A percentile compares a stretch with the other conserved stretches of the same genome.
Conservation (phyloP, 1,140 invertebrate species). For the Leptoteleia sp. region DNA sequence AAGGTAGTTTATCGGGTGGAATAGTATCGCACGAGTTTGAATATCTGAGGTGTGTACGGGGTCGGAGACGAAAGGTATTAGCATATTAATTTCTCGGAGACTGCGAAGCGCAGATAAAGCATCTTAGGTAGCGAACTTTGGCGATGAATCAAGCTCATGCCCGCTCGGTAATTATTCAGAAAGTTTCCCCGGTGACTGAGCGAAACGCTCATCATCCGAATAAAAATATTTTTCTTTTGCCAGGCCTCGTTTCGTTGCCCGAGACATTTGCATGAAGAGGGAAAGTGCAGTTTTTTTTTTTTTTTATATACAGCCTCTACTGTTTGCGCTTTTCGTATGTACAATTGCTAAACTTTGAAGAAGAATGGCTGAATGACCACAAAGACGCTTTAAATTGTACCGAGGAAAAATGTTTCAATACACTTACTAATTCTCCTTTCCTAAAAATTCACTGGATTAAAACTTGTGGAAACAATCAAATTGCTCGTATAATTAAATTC, state of each 20-base stretch:
- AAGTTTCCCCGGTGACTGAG: slow-evolving; percentile 72
- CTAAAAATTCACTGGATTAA: too few species aligned
- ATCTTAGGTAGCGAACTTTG: slow-evolving; percentile 81
- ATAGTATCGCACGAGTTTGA: slow-evolving; percentile 58
- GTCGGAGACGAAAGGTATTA: slow-evolving; percentile 76
- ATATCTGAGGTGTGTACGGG: slow-evolving; percentile 66
- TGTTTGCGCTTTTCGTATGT: slow-evolving; percentile 11
- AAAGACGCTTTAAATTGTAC: too few species aligned
- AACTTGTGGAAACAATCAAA: too few species aligned
- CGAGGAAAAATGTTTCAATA: too few species aligned
- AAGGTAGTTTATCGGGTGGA: slow-evolving; percentile 42
- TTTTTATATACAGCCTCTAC: slow-evolving; percentile 15
- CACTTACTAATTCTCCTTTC: too few species aligned
- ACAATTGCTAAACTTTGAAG: too few species aligned
- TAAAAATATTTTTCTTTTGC: slow-evolving; percentile 79
- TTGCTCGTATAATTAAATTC: too few species aligned
- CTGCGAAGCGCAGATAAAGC: slow-evolving; percentile 81
- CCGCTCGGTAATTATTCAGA: slow-evolving; percentile 79
- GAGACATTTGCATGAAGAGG: slow-evolving; percentile 54
- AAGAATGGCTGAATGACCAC: too few species aligned
- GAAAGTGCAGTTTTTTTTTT: slow-evolving; percentile 45
- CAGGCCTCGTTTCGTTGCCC: slow-evolving; percentile 41
- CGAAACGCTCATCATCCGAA: slow-evolving; percentile 69
- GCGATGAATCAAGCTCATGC: slow-evolving; percentile 81
- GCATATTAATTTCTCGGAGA: slow-evolving; percentile 81